Percentiles rank a stretch among this genome's conserved stretches.
phyloP scores from a whole-genome alignment of 2,888 invertebrate species.

The Falcaria lacertinaria region DNA sequence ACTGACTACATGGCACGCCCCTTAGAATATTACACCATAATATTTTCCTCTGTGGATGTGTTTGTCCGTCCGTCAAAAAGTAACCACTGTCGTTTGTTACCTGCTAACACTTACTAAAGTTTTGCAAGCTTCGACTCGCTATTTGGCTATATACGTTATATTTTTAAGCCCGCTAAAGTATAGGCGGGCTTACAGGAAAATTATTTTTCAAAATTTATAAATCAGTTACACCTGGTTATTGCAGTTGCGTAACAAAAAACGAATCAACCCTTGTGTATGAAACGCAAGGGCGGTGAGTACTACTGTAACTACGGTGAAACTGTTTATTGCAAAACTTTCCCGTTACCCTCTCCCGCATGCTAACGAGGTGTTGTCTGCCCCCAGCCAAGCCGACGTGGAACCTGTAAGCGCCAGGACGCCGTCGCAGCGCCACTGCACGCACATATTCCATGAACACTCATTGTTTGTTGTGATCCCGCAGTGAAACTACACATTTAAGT shows the following conservation, averaged over 20 bases:
- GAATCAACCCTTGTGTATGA: background rate
- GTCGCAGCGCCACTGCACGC: constrained; percentile 69
- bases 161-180: constrained; percentile 4
- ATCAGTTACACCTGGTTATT: background rate
- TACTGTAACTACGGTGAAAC: background rate
- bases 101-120: constrained; percentile 57
- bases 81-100: constrained; percentile 34
- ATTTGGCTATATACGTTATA: constrained; percentile 24
- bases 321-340: constrained; percentile 41
- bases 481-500: constrained; percentile 74
- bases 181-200: background rate
- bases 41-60: constrained; percentile 4
- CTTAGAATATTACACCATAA: constrained; percentile 2
- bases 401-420: constrained; percentile 64
- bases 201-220: background rate
- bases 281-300: background rate
- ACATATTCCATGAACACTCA: constrained; percentile 78
- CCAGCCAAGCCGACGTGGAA: constrained; percentile 74
- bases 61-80: constrained; percentile 2
- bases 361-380: constrained; percentile 72
- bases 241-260: background rate
- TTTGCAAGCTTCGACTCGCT: constrained; percentile 58
- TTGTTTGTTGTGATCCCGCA: constrained; percentile 79
- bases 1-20: constrained; percentile 19
- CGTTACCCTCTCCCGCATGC: constrained; percentile 53